These are phyloP conservation scores for Bhutanitis thaidina DNA, from an alignment of 2,888 invertebrate genomes.

Conservation along the genomic window DNA sequence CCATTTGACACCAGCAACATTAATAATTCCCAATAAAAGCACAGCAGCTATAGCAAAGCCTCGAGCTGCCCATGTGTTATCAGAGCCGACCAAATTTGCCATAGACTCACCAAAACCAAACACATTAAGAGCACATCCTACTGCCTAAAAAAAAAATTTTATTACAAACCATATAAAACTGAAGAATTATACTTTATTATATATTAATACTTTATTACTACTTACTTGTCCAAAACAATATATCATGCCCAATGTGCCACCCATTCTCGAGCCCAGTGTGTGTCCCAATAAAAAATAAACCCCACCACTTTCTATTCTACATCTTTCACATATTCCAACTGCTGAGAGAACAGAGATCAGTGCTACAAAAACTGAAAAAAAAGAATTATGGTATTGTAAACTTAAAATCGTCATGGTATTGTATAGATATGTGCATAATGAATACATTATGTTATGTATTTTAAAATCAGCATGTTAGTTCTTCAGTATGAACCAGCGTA, in stretches of 20 bases:
- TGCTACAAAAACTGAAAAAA: conserved; percentile 88
- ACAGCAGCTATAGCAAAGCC: conserved; percentile 94
- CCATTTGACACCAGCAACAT: conserved; percentile 98
- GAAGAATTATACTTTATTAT: too few species aligned
- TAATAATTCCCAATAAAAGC: conserved; percentile 91
- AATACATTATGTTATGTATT: too few species aligned
- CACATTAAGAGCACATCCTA: conserved; percentile 97
- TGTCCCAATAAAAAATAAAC: conserved; percentile 97
- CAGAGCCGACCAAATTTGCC: conserved; percentile 88
- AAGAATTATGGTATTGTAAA: conserved; percentile 10
- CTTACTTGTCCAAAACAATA: conserved; percentile 97
- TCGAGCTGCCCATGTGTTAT: conserved; percentile 89
- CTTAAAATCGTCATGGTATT: too few species aligned
- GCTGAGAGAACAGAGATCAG: conserved; percentile 96
- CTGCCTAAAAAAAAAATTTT: conserved; percentile 82
- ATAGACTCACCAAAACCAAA: conserved; percentile 98
- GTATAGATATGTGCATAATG: too few species aligned
- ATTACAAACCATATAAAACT: neutral
- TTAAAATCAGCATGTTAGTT: too few species aligned
- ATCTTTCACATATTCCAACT: conserved; percentile 97
- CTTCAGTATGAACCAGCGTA: too few species aligned
- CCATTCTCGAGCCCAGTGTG: conserved; percentile 95
- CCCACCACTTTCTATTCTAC: conserved; percentile 97
- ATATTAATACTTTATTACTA: neutral
- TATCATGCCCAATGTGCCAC: conserved; percentile 94